Percentiles rank a stretch among this genome's conserved stretches.
phyloP scores from a whole-genome alignment of 2,113 vertebrate species.

The Semnornis frantzii region DNA sequence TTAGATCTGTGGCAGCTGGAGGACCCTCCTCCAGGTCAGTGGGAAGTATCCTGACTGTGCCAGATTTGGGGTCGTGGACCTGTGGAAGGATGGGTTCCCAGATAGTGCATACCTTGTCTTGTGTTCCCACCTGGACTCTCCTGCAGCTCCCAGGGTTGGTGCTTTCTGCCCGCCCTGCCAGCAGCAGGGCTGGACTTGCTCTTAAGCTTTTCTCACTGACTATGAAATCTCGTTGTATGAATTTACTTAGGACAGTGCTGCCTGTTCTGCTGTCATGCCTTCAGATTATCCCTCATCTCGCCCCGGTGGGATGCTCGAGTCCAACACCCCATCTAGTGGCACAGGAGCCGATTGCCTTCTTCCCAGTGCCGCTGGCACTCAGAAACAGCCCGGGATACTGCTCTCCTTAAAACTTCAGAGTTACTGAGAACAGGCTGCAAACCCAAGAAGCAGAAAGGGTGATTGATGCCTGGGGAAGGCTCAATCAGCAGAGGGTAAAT shows the following conservation, averaged over 20 bases:
- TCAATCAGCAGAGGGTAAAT: not conserved
- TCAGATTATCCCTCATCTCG: not conserved
- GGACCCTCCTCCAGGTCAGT: not conserved
- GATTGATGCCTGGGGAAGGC: not conserved
- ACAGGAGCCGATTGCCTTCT: not conserved
- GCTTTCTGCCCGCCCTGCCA: not conserved
- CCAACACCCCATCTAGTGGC: conserved; percentile 50
- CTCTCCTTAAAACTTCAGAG: not conserved
- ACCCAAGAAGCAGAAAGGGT: not conserved
- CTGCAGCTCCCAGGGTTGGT: not conserved
- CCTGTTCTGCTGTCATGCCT: not conserved
- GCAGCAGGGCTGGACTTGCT: not conserved
- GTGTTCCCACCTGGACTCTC: not conserved
- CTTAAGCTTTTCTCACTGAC: not conserved
- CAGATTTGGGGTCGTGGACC: not conserved
- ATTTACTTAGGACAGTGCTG: not conserved
- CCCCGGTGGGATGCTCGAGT: not conserved
- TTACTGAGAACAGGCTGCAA: not conserved
- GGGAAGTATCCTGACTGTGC: not conserved
- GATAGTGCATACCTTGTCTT: not conserved
- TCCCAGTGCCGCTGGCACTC: not conserved
- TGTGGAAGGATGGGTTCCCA: not conserved
- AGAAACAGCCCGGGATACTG: not conserved
- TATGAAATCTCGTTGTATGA: not conserved
- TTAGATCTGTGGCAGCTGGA: not conserved